Evolutionary conservation across 2,797 vertebrate genomes (phyloP).

Genomic region (Myiotriccus ornatus): DNA sequence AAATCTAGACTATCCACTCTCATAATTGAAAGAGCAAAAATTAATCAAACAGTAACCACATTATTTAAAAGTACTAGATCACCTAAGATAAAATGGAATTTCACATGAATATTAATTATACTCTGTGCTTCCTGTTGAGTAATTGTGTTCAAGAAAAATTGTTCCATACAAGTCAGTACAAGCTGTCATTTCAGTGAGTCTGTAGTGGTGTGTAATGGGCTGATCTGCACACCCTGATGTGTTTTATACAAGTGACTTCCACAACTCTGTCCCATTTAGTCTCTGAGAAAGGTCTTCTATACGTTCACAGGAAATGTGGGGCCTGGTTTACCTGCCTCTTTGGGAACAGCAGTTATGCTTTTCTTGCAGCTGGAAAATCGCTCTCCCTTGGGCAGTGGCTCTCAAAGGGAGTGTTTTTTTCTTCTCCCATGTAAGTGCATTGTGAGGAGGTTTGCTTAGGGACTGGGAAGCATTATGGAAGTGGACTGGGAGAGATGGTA

Average conservation of each 20-base stretch:
- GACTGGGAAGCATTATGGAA: background rate
- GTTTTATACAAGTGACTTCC: background rate
- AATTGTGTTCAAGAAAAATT: background rate
- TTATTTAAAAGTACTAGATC: background rate
- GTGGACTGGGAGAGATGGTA: background rate
- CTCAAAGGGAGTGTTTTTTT: background rate
- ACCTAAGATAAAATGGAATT: conserved; percentile 20
- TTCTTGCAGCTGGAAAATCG: background rate
- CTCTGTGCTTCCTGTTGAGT: background rate
- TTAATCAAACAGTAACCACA: background rate
- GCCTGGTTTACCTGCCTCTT: background rate
- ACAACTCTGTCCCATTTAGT: background rate
- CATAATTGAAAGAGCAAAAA: background rate
- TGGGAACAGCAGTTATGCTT: background rate
- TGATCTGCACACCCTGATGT: background rate
- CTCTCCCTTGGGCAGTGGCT: background rate
- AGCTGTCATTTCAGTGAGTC: background rate
- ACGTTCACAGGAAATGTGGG: background rate
- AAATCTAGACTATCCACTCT: background rate
- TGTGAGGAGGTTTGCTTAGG: background rate
- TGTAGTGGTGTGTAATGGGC: background rate
- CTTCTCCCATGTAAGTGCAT: background rate
- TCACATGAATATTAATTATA: conserved; percentile 20
- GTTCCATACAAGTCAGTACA: background rate
- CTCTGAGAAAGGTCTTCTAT: background rate